Base-by-base conservation (phyloP, 2,797 vertebrate species). In the Eospalax fontanierii region DNA sequence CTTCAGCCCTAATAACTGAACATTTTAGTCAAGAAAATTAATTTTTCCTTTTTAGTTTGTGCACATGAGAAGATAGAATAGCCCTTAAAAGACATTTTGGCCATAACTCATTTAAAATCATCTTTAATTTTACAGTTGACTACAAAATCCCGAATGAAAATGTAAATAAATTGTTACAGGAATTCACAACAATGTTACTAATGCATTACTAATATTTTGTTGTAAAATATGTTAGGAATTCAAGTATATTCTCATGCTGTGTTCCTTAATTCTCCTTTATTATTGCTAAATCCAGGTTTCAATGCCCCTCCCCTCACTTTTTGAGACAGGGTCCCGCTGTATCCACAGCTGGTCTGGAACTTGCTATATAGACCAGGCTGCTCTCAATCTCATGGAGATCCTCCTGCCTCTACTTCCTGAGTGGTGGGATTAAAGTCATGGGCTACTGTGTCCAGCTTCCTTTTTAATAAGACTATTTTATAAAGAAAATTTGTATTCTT, bases 51-150 rank as follows among this genome's bases (percentile, higher is more conserved):
- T 80, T 18, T 89, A 90, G 50, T 50, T 74, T 95, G 86, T 91
- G 63, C 11, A 66, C 84, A 38, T 89, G 66, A 95, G 92, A 89
- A 87, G 71, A 70, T 78, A 80, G 6, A 66, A 50, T 85, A 59
- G 65, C 5, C 88, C 85, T 96, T 79, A 71, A 95, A 96, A 90
- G 40, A 61, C 65, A 59, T 38, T 93, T 94, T 92, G 75, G 57
- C 11, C 33, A 84, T 8, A 78, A 35, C 6, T 12, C 66, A 89
- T 89, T 96, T 92, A 80, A 96, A 87, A 59, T 91, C 2, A 66
- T 50, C 14, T 86, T 92, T 75, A 82, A 85, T 82, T 93, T 93
- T 95, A 46, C 8, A 43, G 90, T 84, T 96, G 81, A 74, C 87
- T 92, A 50, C 59, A 92, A 83, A 95, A 88, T 93, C 40, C 43